Evolutionary conservation across 1,140 invertebrate genomes (phyloP).

Genomic region (Hermatobates lingyangjiaoensis): DNA sequence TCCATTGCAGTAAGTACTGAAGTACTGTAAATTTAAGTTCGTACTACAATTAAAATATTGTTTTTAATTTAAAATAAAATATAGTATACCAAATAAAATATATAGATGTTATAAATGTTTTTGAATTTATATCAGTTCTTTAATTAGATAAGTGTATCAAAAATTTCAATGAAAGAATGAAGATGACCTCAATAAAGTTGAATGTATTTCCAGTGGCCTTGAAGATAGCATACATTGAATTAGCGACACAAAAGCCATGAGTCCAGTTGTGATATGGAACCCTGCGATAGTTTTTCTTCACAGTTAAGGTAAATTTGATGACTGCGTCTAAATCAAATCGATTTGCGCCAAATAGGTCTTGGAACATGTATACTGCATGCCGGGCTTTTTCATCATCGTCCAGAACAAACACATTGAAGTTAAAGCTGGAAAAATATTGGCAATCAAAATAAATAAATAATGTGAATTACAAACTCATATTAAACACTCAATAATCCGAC

Average conservation of each 20-base stretch:
- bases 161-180: too few relatives aligned
- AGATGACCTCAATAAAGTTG: slow-evolving; percentile 34
- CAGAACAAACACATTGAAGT: slow-evolving; percentile 48
- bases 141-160: too few relatives aligned
- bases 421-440: slow-evolving; percentile 35
- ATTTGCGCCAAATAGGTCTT: slow-evolving; percentile 41
- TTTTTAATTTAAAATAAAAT: too few relatives aligned
- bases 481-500: too few relatives aligned
- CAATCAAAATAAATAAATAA: too few relatives aligned
- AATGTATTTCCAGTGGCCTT: slow-evolving; percentile 37
- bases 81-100: too few relatives aligned
- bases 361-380: slow-evolving; percentile 58
- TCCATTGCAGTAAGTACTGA: too few relatives aligned
- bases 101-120: too few relatives aligned
- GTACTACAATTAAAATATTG: too few relatives aligned
- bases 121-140: too few relatives aligned
- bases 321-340: slow-evolving; percentile 40
- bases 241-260: slow-evolving; percentile 68
- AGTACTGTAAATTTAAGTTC: too few relatives aligned
- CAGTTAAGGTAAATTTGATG: slow-evolving; percentile 54
- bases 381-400: slow-evolving; percentile 46
- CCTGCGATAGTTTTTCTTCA: slow-evolving; percentile 61
- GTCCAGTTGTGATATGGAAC: slow-evolving; percentile 75
- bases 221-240: slow-evolving; percentile 59
- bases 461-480: too few relatives aligned